Conservation (phyloP, 1,140 invertebrate genomes). For the Drosophila yakuba region DNA sequence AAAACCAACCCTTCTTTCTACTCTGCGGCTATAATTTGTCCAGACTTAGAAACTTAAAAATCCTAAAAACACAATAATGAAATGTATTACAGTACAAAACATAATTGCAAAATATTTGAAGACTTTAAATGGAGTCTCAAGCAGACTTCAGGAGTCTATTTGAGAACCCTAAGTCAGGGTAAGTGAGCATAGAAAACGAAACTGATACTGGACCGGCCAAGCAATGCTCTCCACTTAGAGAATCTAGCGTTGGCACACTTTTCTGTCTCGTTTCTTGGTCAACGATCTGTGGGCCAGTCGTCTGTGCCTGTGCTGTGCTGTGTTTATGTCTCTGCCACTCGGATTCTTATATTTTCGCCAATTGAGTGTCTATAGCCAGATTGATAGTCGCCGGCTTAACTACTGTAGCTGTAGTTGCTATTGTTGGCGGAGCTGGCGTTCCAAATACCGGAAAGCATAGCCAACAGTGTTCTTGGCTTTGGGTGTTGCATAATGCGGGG, state of each 20-base stretch:
- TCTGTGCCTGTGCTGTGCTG: neutral
- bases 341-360: slow-evolving; percentile 18
- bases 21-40: no score
- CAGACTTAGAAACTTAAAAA: no score
- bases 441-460: slow-evolving; percentile 55
- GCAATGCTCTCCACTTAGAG: slow-evolving; percentile 53
- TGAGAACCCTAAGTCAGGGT: slow-evolving; percentile 12
- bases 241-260: slow-evolving; percentile 65
- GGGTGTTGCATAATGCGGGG: slow-evolving; percentile 35
- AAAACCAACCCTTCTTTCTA: neutral
- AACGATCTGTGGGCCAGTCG: slow-evolving; percentile 41
- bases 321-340: slow-evolving; percentile 39
- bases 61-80: neutral
- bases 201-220: slow-evolving; percentile 50
- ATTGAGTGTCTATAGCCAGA: slow-evolving; percentile 26
- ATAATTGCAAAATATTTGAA: no score
- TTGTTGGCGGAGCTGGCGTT: slow-evolving; percentile 26
- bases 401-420: neutral
- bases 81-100: neutral
- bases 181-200: slow-evolving; percentile 10
- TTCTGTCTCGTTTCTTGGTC: slow-evolving; percentile 50
- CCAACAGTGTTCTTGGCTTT: slow-evolving; percentile 40
- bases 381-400: slow-evolving; percentile 10
- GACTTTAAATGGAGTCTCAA: neutral
- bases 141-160: neutral